phyloP scores from a whole-genome alignment of 1,140 invertebrate genomes.

The Scylla paramamosain region DNA sequence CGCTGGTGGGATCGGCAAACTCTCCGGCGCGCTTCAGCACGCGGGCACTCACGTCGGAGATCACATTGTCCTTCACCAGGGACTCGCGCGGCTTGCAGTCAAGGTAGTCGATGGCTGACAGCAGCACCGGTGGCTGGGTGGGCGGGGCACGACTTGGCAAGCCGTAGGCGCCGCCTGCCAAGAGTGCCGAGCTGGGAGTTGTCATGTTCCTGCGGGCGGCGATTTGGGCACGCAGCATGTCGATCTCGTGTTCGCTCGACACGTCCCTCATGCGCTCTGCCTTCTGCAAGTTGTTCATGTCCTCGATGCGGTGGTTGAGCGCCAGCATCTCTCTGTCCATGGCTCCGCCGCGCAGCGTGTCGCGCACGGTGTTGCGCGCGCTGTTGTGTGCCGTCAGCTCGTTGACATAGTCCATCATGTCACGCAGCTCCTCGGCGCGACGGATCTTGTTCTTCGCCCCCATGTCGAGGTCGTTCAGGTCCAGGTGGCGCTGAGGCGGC shows the following conservation, averaged over 20 bases:
- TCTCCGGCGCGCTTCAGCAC: slow-evolving; percentile 74
- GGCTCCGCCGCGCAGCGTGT: slow-evolving; percentile 63
- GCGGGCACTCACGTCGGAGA: slow-evolving; percentile 73
- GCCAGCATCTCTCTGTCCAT: slow-evolving; percentile 63
- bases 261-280: slow-evolving; percentile 45
- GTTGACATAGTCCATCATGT: slow-evolving; percentile 70
- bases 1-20: slow-evolving; percentile 58
- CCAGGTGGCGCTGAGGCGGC: slow-evolving; percentile 29
- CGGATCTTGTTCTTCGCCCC: slow-evolving; percentile 56
- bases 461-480: slow-evolving; percentile 43
- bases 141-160: not conserved
- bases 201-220: slow-evolving; percentile 52
- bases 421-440: slow-evolving; percentile 61
- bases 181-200: not conserved
- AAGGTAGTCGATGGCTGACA: not conserved
- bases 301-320: slow-evolving; percentile 50
- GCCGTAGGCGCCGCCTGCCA: not conserved
- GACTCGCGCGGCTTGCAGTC: slow-evolving; percentile 37
- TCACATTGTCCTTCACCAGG: slow-evolving; percentile 57
- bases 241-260: slow-evolving; percentile 41
- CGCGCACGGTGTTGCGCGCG: slow-evolving; percentile 67
- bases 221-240: slow-evolving; percentile 46
- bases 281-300: slow-evolving; percentile 57
- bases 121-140: not conserved
- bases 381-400: slow-evolving; percentile 72